Conservation (phyloP, 2,888 invertebrate species). For the Crepidodera aurea region DNA sequence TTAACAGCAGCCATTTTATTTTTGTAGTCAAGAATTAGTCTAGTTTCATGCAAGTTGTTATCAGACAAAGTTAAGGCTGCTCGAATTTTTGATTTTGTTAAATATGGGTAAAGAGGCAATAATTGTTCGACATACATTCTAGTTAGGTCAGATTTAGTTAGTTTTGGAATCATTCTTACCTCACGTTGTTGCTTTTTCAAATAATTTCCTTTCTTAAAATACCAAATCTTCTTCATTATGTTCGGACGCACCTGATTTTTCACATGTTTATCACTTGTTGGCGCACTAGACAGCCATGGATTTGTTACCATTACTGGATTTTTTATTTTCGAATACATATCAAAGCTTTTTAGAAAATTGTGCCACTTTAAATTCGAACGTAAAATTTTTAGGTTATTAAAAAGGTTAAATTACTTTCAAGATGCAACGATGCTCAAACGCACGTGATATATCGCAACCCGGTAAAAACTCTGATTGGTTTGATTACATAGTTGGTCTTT, state of each 20-base stretch:
- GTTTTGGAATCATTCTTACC: background rate
- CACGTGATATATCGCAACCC: no score
- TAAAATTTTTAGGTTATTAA: no score
- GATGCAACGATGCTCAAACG: no score
- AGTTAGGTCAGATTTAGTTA: conserved; percentile 21
- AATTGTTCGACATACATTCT: conserved; percentile 30
- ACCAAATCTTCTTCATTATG: background rate
- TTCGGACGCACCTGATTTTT: no score
- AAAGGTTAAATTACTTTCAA: no score
- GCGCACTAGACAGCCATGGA: conserved; percentile 5
- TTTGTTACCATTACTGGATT: conserved; percentile 6
- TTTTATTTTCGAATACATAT: conserved; percentile 6
- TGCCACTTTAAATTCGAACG: no score
- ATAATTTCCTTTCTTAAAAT: background rate
- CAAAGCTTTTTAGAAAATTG: no score
- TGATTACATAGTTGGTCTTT: no score
- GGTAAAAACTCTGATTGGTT: no score
- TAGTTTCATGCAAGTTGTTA: conserved; percentile 37
- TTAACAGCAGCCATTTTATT: conserved; percentile 18
- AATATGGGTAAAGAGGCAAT: conserved; percentile 27
- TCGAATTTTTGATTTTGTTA: conserved; percentile 32
- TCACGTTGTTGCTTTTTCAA: background rate
- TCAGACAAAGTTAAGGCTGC: conserved; percentile 32
- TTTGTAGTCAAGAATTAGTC: conserved; percentile 34
- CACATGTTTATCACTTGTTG: background rate